Evolutionary conservation across 2,113 vertebrate species (phyloP), one percentile per base, ranked within the genome.

Genomic region (Zonotrichia leucophrys): DNA sequence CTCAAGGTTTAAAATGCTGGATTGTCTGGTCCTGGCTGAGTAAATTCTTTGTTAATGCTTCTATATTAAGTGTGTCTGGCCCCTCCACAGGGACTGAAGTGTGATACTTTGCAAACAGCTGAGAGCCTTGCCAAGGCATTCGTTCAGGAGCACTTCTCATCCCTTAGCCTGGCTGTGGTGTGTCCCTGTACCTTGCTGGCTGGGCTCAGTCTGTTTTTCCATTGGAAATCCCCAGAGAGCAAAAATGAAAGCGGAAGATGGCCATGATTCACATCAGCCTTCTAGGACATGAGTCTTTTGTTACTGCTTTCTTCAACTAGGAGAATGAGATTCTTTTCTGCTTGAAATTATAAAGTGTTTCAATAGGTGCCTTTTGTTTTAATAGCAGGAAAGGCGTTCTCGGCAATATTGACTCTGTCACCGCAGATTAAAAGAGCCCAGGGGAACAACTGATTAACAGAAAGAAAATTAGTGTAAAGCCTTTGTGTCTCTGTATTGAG

Each of bases 11-110:
- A 74, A 95, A 95, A 73, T 68, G 20, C 37, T 41, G 21, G 6
- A 2, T 46, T 76, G 59, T 86, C 62, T 66, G 28, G 25, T 91
- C 27, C 76, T 75, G 21, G 39, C 60, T 90, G 62, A 91, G 42
- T 82, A 92, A 94, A 95, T 94, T 78, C 56, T 94, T 91, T 60
- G 19, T 95, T 90, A 94, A 95, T 91, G 31, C 73, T 49, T 67
- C 87, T 95, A 53, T 93, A 92, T 92, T 82, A 80, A 94, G 76
- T 77, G 30, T 24, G 68, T 85, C 90, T 96, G 47, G 58, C 37
- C 50, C 42, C 42, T 70, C 53, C 66, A 14, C 15, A 4, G 22
- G 42, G 41, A 19, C 84, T 90, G 68, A 64, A 94, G 90, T 70
- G 44, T 0, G 4, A 49, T 56, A 88, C 91, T 69, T 67, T 78